These are phyloP conservation scores for Fulmarus glacialis DNA, from an alignment of 2,113 vertebrate genomes.

Conservation along the genomic window DNA sequence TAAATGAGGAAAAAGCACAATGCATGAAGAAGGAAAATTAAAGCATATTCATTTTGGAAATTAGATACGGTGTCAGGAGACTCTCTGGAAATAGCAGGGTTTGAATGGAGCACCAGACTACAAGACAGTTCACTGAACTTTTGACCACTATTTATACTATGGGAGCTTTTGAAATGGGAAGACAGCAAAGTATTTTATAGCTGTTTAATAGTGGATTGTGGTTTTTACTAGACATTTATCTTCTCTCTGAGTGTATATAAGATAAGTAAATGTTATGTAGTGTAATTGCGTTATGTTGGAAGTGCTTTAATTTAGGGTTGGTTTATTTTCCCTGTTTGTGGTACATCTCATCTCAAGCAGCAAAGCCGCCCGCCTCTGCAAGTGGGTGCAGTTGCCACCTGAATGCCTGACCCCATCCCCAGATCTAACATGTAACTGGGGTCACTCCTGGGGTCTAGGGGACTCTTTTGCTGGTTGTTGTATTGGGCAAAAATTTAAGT, in stretches of 20 bases:
- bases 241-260: conserved; percentile 61
- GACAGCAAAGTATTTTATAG: conserved; percentile 75
- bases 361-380: neutral
- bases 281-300: conserved; percentile 40
- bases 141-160: conserved; percentile 81
- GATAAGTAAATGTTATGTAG: conserved; percentile 67
- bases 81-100: conserved; percentile 78
- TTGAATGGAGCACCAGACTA: conserved; percentile 77
- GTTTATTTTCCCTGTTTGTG: conserved; percentile 48
- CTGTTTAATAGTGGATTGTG: conserved; percentile 74
- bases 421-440: neutral
- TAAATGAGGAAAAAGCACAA: conserved; percentile 88
- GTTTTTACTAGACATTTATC: conserved; percentile 72
- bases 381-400: neutral
- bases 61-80: conserved; percentile 86
- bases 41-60: conserved; percentile 89
- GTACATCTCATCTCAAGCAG: neutral
- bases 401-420: neutral
- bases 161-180: conserved; percentile 71
- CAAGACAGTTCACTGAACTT: conserved; percentile 83
- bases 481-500: neutral
- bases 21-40: conserved; percentile 89
- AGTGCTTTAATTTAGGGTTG: conserved; percentile 53
- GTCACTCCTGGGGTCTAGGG: neutral
- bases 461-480: neutral